These are phyloP conservation scores for Eulemur mongoz DNA, from an alignment of 2,797 vertebrate genomes.

Conservation along the genomic window DNA sequence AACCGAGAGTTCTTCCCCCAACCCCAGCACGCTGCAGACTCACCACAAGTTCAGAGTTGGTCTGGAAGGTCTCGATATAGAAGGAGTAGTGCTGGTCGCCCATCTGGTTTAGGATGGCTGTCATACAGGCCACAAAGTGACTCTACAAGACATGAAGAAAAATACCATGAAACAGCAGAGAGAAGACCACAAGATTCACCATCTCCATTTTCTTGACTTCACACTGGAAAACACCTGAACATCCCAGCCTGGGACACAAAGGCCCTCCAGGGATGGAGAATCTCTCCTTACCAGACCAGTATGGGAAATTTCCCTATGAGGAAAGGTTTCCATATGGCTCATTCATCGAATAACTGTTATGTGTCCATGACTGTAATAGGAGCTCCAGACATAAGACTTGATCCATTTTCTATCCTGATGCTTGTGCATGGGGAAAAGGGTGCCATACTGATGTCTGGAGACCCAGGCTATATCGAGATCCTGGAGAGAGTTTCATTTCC, in stretches of 20 bases:
- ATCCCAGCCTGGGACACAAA: background rate
- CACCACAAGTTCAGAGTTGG: slow-evolving; percentile 93
- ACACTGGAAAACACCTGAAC: background rate
- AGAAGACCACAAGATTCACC: background rate
- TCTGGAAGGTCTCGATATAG: slow-evolving; percentile 95
- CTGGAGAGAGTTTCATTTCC: background rate
- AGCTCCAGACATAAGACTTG: background rate
- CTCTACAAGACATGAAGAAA: slow-evolving; percentile 87
- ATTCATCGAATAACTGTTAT: background rate
- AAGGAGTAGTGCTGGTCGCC: slow-evolving; percentile 92
- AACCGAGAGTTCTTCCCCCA: background rate
- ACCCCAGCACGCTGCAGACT: slow-evolving; percentile 72
- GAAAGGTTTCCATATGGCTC: background rate
- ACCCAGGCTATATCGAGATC: background rate
- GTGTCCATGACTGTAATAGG: background rate
- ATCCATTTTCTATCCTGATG: background rate
- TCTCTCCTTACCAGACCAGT: background rate
- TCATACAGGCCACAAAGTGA: slow-evolving; percentile 98
- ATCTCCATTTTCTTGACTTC: background rate
- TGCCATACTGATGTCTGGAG: background rate
- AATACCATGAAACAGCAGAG: background rate
- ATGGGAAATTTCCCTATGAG: background rate
- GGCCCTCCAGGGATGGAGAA: background rate
- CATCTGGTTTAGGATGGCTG: slow-evolving; percentile 97
- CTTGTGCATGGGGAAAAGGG: background rate